Evolutionary conservation across 2,888 invertebrate species (phyloP).

Genomic region (Perdita meconis): DNA sequence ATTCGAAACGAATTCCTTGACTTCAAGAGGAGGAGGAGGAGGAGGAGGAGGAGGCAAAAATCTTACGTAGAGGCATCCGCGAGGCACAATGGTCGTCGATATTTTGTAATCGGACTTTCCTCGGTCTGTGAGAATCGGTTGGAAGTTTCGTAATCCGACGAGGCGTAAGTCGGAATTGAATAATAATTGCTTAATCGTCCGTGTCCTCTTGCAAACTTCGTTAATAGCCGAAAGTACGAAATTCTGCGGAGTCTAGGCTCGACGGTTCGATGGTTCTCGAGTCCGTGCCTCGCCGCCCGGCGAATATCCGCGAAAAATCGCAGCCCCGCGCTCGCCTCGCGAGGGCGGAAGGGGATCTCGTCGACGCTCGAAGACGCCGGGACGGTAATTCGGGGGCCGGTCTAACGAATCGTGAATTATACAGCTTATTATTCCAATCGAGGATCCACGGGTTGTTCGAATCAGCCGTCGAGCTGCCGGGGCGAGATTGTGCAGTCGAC

Average conservation of each 20-base stretch:
- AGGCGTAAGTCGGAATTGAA: conserved; percentile 75
- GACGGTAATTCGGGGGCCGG: conserved; percentile 34
- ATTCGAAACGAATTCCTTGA: background rate
- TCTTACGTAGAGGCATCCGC: background rate
- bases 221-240: conserved; percentile 78
- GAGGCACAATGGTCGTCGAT: conserved; percentile 13
- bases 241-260: conserved; percentile 57
- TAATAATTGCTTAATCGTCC: conserved; percentile 83
- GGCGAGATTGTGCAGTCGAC: conserved; percentile 42
- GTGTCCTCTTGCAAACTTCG: conserved; percentile 78
- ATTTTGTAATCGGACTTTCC: conserved; percentile 25
- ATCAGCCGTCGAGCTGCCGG: conserved; percentile 25
- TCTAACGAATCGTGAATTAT: conserved; percentile 63
- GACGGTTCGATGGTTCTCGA: conserved; percentile 28
- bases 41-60: background rate
- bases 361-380: conserved; percentile 11
- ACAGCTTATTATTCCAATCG: conserved; percentile 54
- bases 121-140: background rate
- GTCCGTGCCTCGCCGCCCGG: too few relatives aligned
- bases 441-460: conserved; percentile 28
- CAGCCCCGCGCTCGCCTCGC: background rate
- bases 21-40: too few relatives aligned
- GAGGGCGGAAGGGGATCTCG: background rate
- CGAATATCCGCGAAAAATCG: conserved; percentile 21
- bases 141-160: conserved; percentile 54